These are phyloP conservation scores for Trichogramma dendrolimi DNA, from an alignment of 2,888 invertebrate genomes.

Conservation along the genomic window DNA sequence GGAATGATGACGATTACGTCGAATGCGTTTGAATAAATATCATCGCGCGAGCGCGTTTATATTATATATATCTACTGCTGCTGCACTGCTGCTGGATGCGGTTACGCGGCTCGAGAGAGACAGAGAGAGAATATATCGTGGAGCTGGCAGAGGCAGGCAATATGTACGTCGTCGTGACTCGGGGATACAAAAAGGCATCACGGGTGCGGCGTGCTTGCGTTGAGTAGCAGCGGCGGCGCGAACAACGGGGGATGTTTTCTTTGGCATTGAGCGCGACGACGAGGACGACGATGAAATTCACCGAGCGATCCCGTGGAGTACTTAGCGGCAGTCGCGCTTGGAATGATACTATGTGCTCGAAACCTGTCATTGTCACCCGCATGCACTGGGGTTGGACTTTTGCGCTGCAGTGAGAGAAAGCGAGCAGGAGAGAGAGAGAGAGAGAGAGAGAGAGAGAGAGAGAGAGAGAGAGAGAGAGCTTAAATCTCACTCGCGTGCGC, in stretches of 20 bases:
- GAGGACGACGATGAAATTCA: slow-evolving; percentile 40
- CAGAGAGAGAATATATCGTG: slow-evolving; percentile 1
- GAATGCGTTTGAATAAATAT: too few relatives aligned
- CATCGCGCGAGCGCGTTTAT: too few relatives aligned
- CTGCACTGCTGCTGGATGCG: neutral
- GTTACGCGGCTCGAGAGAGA: neutral
- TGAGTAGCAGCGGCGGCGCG: too few relatives aligned
- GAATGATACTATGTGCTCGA: neutral
- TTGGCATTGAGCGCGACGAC: too few relatives aligned
- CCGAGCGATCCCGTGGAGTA: slow-evolving; percentile 32
- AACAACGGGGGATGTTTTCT: slow-evolving; percentile 36
- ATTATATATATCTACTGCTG: too few relatives aligned
- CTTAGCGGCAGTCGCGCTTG: slow-evolving; percentile 2
- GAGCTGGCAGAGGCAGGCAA: neutral
- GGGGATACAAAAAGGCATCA: too few relatives aligned
- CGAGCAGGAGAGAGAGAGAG: too few relatives aligned
- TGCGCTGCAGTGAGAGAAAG: neutral
- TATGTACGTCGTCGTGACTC: too few relatives aligned
- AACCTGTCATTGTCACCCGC: too few relatives aligned
- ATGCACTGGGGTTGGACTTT: neutral
- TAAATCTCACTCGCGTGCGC: neutral
- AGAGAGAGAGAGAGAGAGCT: slow-evolving; percentile 20
- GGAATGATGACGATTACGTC: slow-evolving; percentile 32
- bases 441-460: too few relatives aligned
- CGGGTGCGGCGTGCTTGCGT: too few relatives aligned